These are phyloP conservation scores for Campoplex nolae DNA, from an alignment of 2,888 invertebrate species.

Conservation along the genomic window DNA sequence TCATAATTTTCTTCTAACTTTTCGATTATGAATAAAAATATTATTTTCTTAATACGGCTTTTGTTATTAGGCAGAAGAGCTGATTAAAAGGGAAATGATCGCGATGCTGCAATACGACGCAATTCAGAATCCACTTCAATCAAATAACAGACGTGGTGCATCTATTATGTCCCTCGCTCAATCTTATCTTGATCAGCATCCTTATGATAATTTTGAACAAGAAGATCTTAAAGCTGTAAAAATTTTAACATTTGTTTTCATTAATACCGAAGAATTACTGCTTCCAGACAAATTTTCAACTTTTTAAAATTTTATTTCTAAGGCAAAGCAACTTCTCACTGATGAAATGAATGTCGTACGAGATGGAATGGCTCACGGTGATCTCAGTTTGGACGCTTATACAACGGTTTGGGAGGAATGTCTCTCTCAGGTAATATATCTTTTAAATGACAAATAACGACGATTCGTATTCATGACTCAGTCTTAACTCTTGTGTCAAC, in stretches of 20 bases:
- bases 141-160: slow-evolving; percentile 87
- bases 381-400: slow-evolving; percentile 95
- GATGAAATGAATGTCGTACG: slow-evolving; percentile 96
- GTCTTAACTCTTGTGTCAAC: no score
- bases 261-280: no score
- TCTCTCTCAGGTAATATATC: slow-evolving; percentile 90
- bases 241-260: background rate
- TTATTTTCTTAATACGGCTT: background rate
- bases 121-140: slow-evolving; percentile 89
- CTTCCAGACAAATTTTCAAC: no score
- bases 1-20: background rate
- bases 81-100: slow-evolving; percentile 98
- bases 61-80: slow-evolving; percentile 92
- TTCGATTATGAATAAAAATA: background rate
- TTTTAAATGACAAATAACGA: slow-evolving; percentile 1
- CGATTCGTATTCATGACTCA: no score
- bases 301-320: background rate
- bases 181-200: slow-evolving; percentile 94
- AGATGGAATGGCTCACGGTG: slow-evolving; percentile 98
- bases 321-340: slow-evolving; percentile 89
- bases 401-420: slow-evolving; percentile 99
- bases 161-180: slow-evolving; percentile 88
- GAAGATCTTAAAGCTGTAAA: slow-evolving; percentile 88
- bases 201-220: slow-evolving; percentile 90
- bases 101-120: slow-evolving; percentile 97